These are phyloP conservation scores for Patiria miniata DNA, from an alignment of 35 echinoderm and acorn worm genomes.

Conservation along the genomic window DNA sequence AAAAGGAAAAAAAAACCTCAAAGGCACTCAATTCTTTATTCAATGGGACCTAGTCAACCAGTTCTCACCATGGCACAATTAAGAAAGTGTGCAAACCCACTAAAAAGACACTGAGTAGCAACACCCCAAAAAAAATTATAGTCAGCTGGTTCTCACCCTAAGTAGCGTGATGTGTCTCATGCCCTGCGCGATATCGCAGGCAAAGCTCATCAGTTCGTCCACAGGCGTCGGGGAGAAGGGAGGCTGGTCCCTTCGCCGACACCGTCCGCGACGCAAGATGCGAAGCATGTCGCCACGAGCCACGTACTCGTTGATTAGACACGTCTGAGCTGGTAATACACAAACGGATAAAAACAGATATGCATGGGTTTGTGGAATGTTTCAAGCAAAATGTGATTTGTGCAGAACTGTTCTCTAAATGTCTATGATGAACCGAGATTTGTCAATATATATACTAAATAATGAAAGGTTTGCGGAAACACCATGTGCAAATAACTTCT, in stretches of 20 bases:
- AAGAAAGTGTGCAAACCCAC: too few species aligned
- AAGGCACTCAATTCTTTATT: too few species aligned
- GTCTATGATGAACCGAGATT: neutral
- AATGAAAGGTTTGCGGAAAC: too few species aligned
- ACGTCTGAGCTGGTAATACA: constrained; percentile 68
- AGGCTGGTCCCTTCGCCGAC: constrained; percentile 72
- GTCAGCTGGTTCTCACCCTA: constrained; percentile 45
- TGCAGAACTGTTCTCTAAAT: neutral
- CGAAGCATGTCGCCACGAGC: constrained; percentile 84
- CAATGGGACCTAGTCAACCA: too few species aligned
- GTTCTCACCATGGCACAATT: too few species aligned
- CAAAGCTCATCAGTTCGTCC: constrained; percentile 81
- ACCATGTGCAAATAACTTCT: too few species aligned
- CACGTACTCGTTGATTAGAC: constrained; percentile 77
- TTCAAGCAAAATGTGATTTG: neutral
- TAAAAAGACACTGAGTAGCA: too few species aligned
- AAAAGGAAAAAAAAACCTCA: too few species aligned
- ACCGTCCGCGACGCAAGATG: constrained; percentile 83
- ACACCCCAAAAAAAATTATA: neutral
- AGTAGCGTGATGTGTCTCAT: constrained; percentile 80
- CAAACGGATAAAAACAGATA: neutral
- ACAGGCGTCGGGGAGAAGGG: constrained; percentile 67
- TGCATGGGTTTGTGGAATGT: neutral
- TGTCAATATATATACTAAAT: too few species aligned
- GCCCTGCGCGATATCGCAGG: constrained; percentile 82